phyloP scores from a whole-genome alignment of 2,797 vertebrate species.

The Spatula clypeata region DNA sequence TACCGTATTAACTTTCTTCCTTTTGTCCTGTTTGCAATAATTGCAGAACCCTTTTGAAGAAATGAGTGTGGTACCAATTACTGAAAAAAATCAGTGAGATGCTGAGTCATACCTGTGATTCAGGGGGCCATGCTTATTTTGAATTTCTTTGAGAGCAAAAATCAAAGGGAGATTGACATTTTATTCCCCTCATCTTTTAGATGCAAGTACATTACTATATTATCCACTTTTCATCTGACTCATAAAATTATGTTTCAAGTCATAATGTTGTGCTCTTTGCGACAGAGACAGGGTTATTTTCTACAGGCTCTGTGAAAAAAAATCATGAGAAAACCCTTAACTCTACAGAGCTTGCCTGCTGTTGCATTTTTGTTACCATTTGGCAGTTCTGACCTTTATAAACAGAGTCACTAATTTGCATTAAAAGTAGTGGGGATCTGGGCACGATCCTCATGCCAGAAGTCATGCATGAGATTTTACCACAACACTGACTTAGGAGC shows the following conservation, averaged over 20 bases:
- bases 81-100: neutral
- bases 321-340: neutral
- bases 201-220: constrained; percentile 33
- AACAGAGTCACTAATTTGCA: constrained; percentile 14
- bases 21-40: constrained; percentile 48
- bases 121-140: constrained; percentile 36
- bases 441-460: neutral
- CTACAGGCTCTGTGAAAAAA: neutral
- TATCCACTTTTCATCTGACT: constrained; percentile 62
- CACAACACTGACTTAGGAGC: neutral
- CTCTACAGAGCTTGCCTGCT: neutral
- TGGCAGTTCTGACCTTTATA: constrained; percentile 31
- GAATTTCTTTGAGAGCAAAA: constrained; percentile 31
- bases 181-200: neutral
- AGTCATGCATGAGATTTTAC: neutral
- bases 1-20: neutral
- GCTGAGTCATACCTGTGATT: constrained; percentile 56
- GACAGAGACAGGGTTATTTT: neutral
- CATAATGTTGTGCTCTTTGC: constrained; percentile 35
- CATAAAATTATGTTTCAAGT: constrained; percentile 60
- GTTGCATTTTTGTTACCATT: neutral
- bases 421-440: neutral
- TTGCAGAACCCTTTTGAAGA: constrained; percentile 47
- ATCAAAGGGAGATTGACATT: constrained; percentile 48
- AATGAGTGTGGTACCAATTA: constrained; percentile 21